Evolutionary conservation across 37 sponge, comb jelly and placozoan species (phyloP).

Genomic region (Aphrocallistes beatrix): DNA sequence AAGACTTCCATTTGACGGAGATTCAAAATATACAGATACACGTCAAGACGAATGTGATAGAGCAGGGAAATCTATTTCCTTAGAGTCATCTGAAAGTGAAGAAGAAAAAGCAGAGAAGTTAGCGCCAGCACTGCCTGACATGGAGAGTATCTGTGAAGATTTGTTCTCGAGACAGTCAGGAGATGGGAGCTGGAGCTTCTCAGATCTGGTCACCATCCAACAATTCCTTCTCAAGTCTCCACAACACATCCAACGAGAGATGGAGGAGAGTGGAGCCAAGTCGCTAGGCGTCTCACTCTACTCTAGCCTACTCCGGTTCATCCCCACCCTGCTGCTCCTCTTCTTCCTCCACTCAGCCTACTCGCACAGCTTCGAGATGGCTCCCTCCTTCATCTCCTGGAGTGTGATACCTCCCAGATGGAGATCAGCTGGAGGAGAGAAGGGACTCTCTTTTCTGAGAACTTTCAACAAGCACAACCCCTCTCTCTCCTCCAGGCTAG

Average conservation of each 20-base stretch:
- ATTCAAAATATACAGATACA: not conserved
- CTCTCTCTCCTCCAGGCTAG: slow-evolving; percentile 11
- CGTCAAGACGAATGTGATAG: not conserved
- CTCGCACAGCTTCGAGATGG: not conserved
- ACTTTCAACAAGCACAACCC: not conserved
- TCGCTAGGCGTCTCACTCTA: not conserved
- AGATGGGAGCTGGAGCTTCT: not conserved
- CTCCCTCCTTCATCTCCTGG: slow-evolving; percentile 16
- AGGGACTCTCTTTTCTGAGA: not conserved
- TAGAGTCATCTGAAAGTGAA: not conserved
- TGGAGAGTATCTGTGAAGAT: not conserved
- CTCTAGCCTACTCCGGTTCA: not conserved
- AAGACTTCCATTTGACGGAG: not conserved
- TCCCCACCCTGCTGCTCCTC: not conserved
- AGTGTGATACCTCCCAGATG: not conserved
- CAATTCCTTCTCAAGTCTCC: not conserved
- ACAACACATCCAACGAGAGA: not conserved
- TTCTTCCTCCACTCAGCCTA: not conserved
- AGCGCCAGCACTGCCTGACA: not conserved
- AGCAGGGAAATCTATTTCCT: not conserved
- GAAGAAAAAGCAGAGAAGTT: not conserved
- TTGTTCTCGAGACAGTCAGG: not conserved
- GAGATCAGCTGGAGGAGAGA: not conserved
- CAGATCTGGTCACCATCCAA: not conserved
- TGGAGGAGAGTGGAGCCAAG: slow-evolving; percentile 13